A percentile compares a stretch with the other conserved stretches of the same genome.
These are phyloP conservation scores for Heterodera filipjevi DNA, from an alignment of 2,888 invertebrate genomes.

Conservation along the genomic window DNA sequence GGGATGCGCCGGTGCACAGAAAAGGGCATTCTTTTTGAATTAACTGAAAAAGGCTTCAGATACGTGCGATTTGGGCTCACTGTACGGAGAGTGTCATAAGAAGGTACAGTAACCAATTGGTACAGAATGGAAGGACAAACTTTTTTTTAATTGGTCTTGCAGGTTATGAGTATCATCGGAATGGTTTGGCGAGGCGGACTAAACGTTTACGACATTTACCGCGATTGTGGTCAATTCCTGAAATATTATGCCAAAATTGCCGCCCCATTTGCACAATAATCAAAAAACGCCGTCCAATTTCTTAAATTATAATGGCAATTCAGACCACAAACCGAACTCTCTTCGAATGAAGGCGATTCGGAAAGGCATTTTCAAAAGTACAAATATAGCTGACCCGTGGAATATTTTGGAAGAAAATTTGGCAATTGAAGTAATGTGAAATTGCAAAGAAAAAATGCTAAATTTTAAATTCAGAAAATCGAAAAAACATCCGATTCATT, in stretches of 20 bases:
- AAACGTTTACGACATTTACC: constrained; percentile 55
- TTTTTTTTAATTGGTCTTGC: background rate
- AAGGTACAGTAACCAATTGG: constrained; percentile 19
- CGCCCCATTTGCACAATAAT: too few relatives aligned
- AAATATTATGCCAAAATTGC: background rate
- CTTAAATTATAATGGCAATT: background rate
- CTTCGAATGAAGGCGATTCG: constrained; percentile 51
- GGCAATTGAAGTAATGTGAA: too few relatives aligned
- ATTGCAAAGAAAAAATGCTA: background rate
- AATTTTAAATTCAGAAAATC: background rate
- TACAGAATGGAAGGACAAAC: too few relatives aligned
- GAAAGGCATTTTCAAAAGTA: constrained; percentile 40
- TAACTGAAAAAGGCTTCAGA: constrained; percentile 34
- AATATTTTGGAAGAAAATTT: background rate
- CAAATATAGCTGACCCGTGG: background rate
- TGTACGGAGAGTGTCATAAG: constrained; percentile 41
- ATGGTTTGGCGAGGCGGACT: constrained; percentile 61
- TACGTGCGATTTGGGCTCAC: constrained; percentile 53
- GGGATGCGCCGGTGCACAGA: constrained; percentile 51
- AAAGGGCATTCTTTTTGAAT: background rate
- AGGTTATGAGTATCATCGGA: constrained; percentile 51
- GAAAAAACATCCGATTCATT: background rate
- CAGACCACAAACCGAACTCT: constrained; percentile 41
- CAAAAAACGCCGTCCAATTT: background rate
- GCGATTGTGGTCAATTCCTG: constrained; percentile 30